Percentiles rank a stretch among this genome's conserved stretches.
These are phyloP conservation scores for Eulemur rufifrons DNA, from an alignment of 2,113 vertebrate species.

Conservation along the genomic window DNA sequence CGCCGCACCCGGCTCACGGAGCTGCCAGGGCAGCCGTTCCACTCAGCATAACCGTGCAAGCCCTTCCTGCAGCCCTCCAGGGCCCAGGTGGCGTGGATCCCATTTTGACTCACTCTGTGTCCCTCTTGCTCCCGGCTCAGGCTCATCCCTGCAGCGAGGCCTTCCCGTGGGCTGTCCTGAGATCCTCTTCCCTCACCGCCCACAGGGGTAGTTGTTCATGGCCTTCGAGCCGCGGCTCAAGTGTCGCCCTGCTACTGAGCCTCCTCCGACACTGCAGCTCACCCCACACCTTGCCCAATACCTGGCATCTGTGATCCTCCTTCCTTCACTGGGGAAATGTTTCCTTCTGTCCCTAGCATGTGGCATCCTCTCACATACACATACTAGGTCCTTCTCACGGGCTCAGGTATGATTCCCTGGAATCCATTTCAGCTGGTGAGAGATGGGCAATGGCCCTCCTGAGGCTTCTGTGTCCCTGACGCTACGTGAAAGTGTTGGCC, in stretches of 20 bases:
- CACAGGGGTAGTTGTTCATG: neutral
- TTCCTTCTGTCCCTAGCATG: neutral
- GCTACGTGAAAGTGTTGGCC: too few relatives aligned
- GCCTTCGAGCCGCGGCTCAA: neutral
- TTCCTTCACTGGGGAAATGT: neutral
- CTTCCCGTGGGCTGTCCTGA: fast-evolving
- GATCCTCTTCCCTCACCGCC: fast-evolving
- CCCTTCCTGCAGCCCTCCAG: neutral
- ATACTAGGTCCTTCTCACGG: fast-evolving
- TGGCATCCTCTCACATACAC: neutral
- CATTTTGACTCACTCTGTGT: fast-evolving
- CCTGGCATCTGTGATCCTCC: neutral
- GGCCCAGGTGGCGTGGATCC: neutral
- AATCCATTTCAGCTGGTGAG: neutral
- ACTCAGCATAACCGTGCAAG: fast-evolving
- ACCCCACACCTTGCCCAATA: neutral
- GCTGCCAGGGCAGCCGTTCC: fast-evolving
- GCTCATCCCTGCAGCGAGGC: fast-evolving
- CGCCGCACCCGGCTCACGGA: fast-evolving
- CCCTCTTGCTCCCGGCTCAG: neutral
- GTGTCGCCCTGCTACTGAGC: neutral
- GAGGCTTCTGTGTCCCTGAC: neutral
- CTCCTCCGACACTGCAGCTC: neutral
- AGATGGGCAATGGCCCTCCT: neutral
- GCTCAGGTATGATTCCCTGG: fast-evolving